phyloP scores from a whole-genome alignment of 2,113 vertebrate species.

The Scomber scombrus region DNA sequence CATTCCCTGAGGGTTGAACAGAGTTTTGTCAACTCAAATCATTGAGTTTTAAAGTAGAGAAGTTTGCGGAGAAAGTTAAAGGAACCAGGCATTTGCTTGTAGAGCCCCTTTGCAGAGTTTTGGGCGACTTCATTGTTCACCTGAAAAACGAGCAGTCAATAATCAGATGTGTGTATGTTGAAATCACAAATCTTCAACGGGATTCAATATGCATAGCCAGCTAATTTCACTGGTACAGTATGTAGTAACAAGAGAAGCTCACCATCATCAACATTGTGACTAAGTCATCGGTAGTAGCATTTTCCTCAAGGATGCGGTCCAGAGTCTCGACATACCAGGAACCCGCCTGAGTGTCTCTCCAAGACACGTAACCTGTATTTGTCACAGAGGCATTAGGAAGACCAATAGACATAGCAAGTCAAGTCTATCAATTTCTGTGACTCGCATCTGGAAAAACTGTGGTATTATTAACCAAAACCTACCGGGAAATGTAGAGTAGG shows the following conservation, averaged over 20 bases:
- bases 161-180: not conserved
- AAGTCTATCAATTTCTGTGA: not conserved
- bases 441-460: not conserved
- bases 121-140: conserved; percentile 90
- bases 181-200: not conserved
- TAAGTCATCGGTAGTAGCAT: conserved; percentile 84
- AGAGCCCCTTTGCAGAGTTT: conserved; percentile 86
- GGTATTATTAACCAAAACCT: not conserved
- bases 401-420: not conserved
- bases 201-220: not conserved
- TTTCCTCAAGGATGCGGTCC: conserved; percentile 85
- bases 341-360: conserved; percentile 86
- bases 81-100: conserved; percentile 94
- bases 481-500: conserved; percentile 96
- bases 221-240: not conserved
- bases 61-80: conserved; percentile 95
- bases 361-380: conserved; percentile 92
- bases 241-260: conserved; percentile 44
- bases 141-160: conserved; percentile 76
- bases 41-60: conserved; percentile 85
- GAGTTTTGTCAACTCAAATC: not conserved
- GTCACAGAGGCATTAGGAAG: conserved; percentile 15
- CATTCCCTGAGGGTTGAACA: not conserved
- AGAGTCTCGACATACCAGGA: conserved; percentile 94
- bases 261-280: conserved; percentile 90